A percentile compares a stretch with the other conserved stretches of the same genome.
These are phyloP conservation scores for Operophtera brumata DNA, from an alignment of 2,888 invertebrate species.

Conservation along the genomic window DNA sequence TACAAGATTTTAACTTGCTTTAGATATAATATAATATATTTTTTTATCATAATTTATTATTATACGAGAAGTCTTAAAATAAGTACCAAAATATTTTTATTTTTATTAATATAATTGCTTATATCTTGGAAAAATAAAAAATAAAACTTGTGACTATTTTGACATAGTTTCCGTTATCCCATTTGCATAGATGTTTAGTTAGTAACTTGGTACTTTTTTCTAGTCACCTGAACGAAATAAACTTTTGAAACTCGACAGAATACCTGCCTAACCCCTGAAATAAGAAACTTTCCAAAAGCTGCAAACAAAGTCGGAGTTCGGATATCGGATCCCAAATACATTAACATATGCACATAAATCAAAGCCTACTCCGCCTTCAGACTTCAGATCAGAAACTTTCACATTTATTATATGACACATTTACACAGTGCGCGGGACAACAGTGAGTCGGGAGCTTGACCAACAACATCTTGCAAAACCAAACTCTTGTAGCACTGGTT, in stretches of 20 bases:
- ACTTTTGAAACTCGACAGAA: neutral
- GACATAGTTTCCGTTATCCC: too few species aligned
- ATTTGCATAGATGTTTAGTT: too few species aligned
- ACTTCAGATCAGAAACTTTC: slow-evolving; percentile 18
- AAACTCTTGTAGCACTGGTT: too few species aligned
- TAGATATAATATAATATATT: neutral
- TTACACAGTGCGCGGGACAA: too few species aligned
- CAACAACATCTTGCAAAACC: too few species aligned
- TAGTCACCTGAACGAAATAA: neutral
- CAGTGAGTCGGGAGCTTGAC: too few species aligned
- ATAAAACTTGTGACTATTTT: too few species aligned
- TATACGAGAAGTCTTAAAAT: too few species aligned
- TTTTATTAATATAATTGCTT: too few species aligned
- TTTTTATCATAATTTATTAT: too few species aligned
- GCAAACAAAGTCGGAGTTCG: slow-evolving; percentile 11
- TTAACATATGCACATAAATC: slow-evolving; percentile 33
- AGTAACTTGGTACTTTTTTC: neutral
- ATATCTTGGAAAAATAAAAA: too few species aligned
- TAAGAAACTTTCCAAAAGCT: slow-evolving; percentile 23
- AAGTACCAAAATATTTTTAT: too few species aligned
- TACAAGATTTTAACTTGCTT: neutral
- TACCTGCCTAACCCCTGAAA: slow-evolving; percentile 3
- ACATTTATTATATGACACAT: neutral
- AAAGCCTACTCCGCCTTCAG: slow-evolving; percentile 7
- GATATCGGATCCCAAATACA: slow-evolving; percentile 26